Conservation (phyloP, 1,140 invertebrate genomes). For the Tribolium castaneum region DNA sequence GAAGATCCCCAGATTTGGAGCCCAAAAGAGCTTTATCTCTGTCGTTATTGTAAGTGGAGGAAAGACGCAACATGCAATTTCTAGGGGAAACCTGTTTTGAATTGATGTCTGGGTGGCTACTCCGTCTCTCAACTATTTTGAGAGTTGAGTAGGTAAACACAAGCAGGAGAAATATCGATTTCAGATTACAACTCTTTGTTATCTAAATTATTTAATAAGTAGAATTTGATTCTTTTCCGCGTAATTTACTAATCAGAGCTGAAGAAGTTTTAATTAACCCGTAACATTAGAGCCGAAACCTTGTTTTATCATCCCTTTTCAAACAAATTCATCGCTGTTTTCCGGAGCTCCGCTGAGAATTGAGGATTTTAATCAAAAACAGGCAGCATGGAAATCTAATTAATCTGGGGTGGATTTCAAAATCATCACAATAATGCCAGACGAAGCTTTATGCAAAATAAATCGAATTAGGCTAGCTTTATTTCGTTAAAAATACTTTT, state of each 20-base stretch:
- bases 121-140: not conserved
- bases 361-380: constrained; percentile 3
- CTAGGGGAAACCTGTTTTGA: not conserved
- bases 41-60: not conserved
- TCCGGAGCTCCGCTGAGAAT: not conserved
- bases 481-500: not conserved
- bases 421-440: not conserved
- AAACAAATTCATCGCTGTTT: constrained; percentile 12
- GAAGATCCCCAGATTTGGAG: not conserved
- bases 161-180: not conserved
- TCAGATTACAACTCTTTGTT: not conserved
- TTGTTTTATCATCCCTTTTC: not conserved
- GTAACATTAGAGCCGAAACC: not conserved
- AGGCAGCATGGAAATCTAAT: constrained; percentile 8
- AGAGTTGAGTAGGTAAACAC: not conserved
- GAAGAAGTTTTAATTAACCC: not conserved
- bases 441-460: not conserved
- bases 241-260: not conserved
- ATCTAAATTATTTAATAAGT: not conserved
- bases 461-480: not conserved
- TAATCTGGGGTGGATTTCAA: not conserved
- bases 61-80: not conserved
- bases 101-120: not conserved
- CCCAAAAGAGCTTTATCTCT: not conserved
- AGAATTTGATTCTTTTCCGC: not conserved